Evolutionary conservation across 2,797 vertebrate genomes (phyloP).

Genomic region (Pseudopleuronectes americanus): DNA sequence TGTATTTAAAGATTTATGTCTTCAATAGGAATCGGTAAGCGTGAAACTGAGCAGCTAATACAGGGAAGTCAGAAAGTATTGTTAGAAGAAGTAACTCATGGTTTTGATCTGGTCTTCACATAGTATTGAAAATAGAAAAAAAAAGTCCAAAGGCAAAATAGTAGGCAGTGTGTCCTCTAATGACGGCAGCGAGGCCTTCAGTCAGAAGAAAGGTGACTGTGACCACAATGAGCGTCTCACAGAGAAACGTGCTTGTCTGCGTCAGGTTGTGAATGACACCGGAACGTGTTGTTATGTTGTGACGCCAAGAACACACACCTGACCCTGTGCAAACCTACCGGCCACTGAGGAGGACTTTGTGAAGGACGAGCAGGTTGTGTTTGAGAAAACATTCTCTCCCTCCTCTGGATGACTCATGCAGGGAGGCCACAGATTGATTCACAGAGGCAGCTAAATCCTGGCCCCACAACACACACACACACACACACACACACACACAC

Average conservation of each 20-base stretch:
- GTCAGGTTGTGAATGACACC: not conserved
- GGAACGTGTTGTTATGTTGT: not conserved
- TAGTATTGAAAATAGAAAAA: not conserved
- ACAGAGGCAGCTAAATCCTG: not conserved
- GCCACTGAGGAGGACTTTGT: not conserved
- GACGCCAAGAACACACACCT: not conserved
- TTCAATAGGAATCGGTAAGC: not conserved
- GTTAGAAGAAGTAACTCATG: too few relatives aligned
- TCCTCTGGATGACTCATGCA: conserved; percentile 3
- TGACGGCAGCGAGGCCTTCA: not conserved
- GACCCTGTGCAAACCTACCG: not conserved
- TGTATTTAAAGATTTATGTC: not conserved
- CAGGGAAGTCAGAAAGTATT: not conserved
- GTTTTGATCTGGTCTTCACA: not conserved
- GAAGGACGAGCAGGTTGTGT: conserved; percentile 1
- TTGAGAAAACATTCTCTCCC: not conserved
- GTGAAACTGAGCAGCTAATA: not conserved
- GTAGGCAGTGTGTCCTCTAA: not conserved
- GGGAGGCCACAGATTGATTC: conserved; percentile 3
- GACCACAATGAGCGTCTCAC: not conserved
- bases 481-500: not conserved
- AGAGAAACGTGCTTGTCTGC: not conserved
- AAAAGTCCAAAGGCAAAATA: not conserved
- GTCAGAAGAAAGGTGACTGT: not conserved
- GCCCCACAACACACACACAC: not conserved